These are phyloP conservation scores for Rhorus exstirpatorius DNA, from an alignment of 2,888 invertebrate genomes.

Conservation along the genomic window DNA sequence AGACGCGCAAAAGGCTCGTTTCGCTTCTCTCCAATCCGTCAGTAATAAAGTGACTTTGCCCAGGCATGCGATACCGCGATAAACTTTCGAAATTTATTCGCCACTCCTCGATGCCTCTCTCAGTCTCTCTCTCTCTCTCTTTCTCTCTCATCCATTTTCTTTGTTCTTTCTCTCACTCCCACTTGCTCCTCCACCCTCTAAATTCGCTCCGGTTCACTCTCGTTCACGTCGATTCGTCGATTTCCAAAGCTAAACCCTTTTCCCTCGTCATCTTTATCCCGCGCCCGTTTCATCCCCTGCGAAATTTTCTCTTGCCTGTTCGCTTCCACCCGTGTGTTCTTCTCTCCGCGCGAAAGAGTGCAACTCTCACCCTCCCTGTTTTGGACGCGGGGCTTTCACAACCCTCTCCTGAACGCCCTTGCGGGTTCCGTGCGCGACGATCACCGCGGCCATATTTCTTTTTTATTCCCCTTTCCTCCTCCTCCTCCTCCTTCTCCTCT, in stretches of 20 bases:
- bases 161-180: slow-evolving; percentile 8
- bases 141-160: not conserved
- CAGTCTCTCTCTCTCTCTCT: slow-evolving; percentile 19
- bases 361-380: slow-evolving; percentile 30
- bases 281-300: slow-evolving; percentile 41
- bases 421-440: slow-evolving; percentile 65
- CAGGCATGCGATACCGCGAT: slow-evolving; percentile 84
- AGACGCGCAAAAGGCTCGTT: slow-evolving; percentile 61
- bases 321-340: slow-evolving; percentile 41
- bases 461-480: slow-evolving; percentile 39
- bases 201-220: slow-evolving; percentile 39
- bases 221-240: slow-evolving; percentile 68
- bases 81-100: slow-evolving; percentile 84
- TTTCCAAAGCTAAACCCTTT: slow-evolving; percentile 57
- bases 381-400: slow-evolving; percentile 48
- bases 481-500: slow-evolving; percentile 9
- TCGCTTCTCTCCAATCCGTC: slow-evolving; percentile 72
- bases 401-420: slow-evolving; percentile 60
- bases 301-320: slow-evolving; percentile 48
- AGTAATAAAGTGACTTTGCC: slow-evolving; percentile 84
- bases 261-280: slow-evolving; percentile 11
- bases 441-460: slow-evolving; percentile 69
- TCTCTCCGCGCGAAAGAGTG: slow-evolving; percentile 1
- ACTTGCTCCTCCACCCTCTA: slow-evolving; percentile 34
- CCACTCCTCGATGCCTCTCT: slow-evolving; percentile 69